Evolutionary conservation across 2,888 invertebrate species (phyloP).

Genomic region (Hemistola chrysoprasaria): DNA sequence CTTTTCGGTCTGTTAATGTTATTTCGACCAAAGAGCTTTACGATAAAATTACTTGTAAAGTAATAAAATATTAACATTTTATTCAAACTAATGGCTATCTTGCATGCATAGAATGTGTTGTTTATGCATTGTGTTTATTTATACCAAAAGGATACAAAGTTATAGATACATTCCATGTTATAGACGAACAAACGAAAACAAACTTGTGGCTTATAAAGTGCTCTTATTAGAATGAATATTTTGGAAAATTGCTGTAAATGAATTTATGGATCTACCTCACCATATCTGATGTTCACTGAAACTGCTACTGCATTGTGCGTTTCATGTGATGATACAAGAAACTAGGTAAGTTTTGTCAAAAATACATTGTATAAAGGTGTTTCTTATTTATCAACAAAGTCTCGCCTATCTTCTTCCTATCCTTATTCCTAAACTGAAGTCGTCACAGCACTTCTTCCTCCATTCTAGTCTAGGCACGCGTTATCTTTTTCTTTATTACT

Average conservation of each 20-base stretch:
- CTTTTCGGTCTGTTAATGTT: conserved; percentile 39
- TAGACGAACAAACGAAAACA: conserved; percentile 58
- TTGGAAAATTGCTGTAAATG: conserved; percentile 33
- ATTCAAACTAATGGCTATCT: conserved; percentile 27
- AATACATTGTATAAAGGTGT: neutral
- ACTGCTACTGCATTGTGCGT: conserved; percentile 52
- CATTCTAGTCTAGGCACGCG: too few species aligned
- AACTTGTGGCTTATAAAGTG: conserved; percentile 55
- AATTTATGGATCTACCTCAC: conserved; percentile 36
- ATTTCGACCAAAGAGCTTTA: conserved; percentile 32
- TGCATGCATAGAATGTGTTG: conserved; percentile 39
- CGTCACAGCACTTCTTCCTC: too few species aligned
- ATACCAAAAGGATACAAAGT: conserved; percentile 59
- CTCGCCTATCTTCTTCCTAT: neutral
- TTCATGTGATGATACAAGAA: conserved; percentile 66
- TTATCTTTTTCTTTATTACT: too few species aligned
- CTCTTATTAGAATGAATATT: conserved; percentile 47
- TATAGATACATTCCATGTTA: conserved; percentile 31
- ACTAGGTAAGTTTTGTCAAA: conserved; percentile 66
- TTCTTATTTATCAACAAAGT: neutral
- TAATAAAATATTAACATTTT: conserved; percentile 17
- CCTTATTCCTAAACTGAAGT: too few species aligned
- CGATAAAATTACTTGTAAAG: conserved; percentile 11
- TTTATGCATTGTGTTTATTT: conserved; percentile 24
- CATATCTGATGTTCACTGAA: conserved; percentile 37